Base-by-base conservation (phyloP, 2,888 invertebrate species). In the Amitus sp. region DNA sequence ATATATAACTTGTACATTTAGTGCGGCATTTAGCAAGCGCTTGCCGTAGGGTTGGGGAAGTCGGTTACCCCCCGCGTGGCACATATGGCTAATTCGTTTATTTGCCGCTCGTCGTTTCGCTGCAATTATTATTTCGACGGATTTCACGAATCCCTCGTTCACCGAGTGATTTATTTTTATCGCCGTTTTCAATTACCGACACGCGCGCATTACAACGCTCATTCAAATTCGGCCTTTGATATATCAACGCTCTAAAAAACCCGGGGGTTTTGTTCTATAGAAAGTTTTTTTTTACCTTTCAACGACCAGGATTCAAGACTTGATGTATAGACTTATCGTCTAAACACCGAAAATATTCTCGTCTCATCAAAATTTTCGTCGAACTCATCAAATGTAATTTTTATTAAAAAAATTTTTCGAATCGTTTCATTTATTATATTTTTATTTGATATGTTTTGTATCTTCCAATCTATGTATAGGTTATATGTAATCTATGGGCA, bases 31-130 rank as follows among this genome's bases (percentile, higher is more conserved):
- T 74, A 76, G 69, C 69, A 67, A 63, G 65, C 67, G 72, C 72
- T 72, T 72, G 68, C 69, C 64, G 66, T 66, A 50, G 62, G 49
- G 67, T 63, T 69, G 71, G 68, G 71, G 67, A 70, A 65, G 59
- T 68, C 45, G 69, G 68, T 75, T 70, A 69, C 73, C 76, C 73
- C 75, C 76, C 68, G 72, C 67, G 66, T 73, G 56, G 75, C 77
- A 69, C 79, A 79, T 79, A 79, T 79, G 79, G 76, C 69, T 68
- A 67, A 56, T 67, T 66, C 67, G 67, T 70, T 67, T 68, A 75
- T 73, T 73, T 71, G 68, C 67, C 67, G 63, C 66, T 62, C 51
- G 63, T 62, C 69, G 68, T 67, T 68, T 66, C 64, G 60, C 62
- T 52, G 67, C 74, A 67, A 75, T 73, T 74, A 74, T 73, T 71